These are phyloP conservation scores for Clytia hemisphaerica DNA, from an alignment of 30 jellyfish, hydroid and myxozoan species.

Conservation along the genomic window DNA sequence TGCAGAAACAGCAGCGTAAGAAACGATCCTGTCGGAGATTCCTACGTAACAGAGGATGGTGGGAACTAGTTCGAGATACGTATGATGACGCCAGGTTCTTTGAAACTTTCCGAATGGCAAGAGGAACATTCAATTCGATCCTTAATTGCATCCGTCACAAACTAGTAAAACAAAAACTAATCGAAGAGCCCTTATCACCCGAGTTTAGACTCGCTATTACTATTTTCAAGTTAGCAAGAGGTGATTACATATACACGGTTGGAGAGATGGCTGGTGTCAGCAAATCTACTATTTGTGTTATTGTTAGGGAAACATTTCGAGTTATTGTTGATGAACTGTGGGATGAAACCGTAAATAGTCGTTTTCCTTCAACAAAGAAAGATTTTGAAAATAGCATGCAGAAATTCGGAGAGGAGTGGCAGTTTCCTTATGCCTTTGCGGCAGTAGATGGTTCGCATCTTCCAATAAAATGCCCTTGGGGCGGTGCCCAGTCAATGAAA, in stretches of 20 bases:
- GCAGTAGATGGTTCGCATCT: conserved; percentile 36
- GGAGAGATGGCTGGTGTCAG: conserved; percentile 53
- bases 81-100: conserved; percentile 39
- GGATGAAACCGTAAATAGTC: no score
- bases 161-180: conserved; percentile 30
- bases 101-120: conserved; percentile 34
- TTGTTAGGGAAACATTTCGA: no score
- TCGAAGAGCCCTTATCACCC: conserved; percentile 54
- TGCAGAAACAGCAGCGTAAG: no score
- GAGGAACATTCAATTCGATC: conserved; percentile 36
- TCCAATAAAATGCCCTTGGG: conserved; percentile 32
- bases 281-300: conserved; percentile 46
- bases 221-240: conserved; percentile 43
- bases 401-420: conserved; percentile 48
- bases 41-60: conserved; percentile 42
- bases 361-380: no score
- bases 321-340: no score
- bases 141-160: conserved; percentile 43
- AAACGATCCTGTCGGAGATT: background rate
- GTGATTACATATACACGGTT: conserved; percentile 62
- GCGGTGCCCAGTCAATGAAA: conserved; percentile 36
- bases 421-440: conserved; percentile 43
- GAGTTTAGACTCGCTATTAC: conserved; percentile 54
- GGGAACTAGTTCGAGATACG: conserved; percentile 36
- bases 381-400: no score